Conservation (phyloP, 2,113 vertebrate genomes). For the Balaenoptera acutorostrata region DNA sequence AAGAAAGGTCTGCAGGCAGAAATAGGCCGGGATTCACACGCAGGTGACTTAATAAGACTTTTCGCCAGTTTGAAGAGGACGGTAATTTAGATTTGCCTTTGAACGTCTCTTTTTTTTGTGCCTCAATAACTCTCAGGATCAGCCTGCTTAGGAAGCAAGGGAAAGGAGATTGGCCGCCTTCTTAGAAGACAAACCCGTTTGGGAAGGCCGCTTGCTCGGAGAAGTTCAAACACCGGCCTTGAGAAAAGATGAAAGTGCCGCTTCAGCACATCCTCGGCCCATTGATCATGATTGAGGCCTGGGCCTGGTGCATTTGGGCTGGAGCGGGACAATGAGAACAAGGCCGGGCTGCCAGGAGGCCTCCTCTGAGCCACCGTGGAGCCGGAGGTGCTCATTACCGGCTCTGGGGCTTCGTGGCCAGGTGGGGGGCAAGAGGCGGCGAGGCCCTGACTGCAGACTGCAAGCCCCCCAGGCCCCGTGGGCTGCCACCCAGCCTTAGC, state of each 20-base stretch:
- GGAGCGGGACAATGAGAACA: constrained; percentile 78
- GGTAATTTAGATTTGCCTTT: constrained; percentile 87
- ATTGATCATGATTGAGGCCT: constrained; percentile 83
- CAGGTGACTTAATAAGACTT: constrained; percentile 88
- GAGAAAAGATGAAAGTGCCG: constrained; percentile 84
- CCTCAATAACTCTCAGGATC: constrained; percentile 86
- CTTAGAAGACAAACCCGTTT: constrained; percentile 86
- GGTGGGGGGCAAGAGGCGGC: constrained; percentile 2
- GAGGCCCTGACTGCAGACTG: neutral
- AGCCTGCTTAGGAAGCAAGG: constrained; percentile 84
- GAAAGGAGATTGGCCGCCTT: constrained; percentile 86
- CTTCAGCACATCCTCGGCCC: constrained; percentile 78
- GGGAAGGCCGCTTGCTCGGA: constrained; percentile 81
- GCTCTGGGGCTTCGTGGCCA: neutral
- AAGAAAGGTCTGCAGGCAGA: constrained; percentile 87
- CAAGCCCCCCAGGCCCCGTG: neutral
- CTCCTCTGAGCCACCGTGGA: constrained; percentile 54
- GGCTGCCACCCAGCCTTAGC: neutral
- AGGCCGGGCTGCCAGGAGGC: constrained; percentile 65
- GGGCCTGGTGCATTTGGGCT: constrained; percentile 80
- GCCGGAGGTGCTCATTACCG: constrained; percentile 61
- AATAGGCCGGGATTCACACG: constrained; percentile 87
- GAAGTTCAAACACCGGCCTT: constrained; percentile 85
- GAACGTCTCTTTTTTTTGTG: constrained; percentile 80
- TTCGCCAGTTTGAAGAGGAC: constrained; percentile 83